A percentile compares a stretch with the other conserved stretches of the same genome.
phyloP scores from a whole-genome alignment of 2,888 invertebrate species.

The Torymus auratus region DNA sequence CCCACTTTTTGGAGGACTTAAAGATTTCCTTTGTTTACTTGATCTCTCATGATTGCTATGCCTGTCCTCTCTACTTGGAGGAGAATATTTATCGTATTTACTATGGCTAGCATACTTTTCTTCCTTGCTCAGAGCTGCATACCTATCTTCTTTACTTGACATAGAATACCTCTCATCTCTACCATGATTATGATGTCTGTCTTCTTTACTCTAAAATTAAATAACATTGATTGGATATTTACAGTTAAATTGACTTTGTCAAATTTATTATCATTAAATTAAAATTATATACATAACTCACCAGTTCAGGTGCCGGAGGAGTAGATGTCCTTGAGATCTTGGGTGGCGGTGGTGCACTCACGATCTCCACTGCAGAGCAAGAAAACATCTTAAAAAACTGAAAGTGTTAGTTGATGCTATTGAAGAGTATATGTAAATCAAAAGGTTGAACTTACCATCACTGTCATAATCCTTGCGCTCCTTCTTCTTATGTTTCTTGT shows the following conservation, averaged over 20 bases:
- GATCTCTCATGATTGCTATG: slow-evolving; percentile 38
- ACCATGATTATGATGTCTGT: slow-evolving; percentile 23
- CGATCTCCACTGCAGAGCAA: slow-evolving; percentile 71
- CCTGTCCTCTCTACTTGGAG: slow-evolving; percentile 38
- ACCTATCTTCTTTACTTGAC: slow-evolving; percentile 22
- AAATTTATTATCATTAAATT: background rate
- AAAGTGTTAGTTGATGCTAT: slow-evolving; percentile 47
- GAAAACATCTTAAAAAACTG: slow-evolving; percentile 57
- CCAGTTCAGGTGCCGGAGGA: slow-evolving; percentile 66
- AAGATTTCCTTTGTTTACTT: slow-evolving; percentile 53
- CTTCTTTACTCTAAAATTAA: slow-evolving; percentile 18
- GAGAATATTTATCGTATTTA: slow-evolving; percentile 27
- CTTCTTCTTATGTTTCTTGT: slow-evolving; percentile 74
- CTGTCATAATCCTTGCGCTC: slow-evolving; percentile 75
- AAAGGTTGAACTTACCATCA: slow-evolving; percentile 69
- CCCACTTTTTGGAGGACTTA: slow-evolving; percentile 68
- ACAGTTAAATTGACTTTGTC: background rate
- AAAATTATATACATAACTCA: slow-evolving; percentile 41
- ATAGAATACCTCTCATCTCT: slow-evolving; percentile 24
- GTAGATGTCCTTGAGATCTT: slow-evolving; percentile 73
- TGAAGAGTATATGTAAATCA: background rate
- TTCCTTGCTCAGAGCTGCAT: slow-evolving; percentile 6
- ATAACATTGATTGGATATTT: background rate
- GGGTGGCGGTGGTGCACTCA: slow-evolving; percentile 75
- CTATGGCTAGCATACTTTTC: slow-evolving; percentile 17